phyloP scores from a whole-genome alignment of 92 coral and sea anemone genomes.

The Epizoanthus fatuus region DNA sequence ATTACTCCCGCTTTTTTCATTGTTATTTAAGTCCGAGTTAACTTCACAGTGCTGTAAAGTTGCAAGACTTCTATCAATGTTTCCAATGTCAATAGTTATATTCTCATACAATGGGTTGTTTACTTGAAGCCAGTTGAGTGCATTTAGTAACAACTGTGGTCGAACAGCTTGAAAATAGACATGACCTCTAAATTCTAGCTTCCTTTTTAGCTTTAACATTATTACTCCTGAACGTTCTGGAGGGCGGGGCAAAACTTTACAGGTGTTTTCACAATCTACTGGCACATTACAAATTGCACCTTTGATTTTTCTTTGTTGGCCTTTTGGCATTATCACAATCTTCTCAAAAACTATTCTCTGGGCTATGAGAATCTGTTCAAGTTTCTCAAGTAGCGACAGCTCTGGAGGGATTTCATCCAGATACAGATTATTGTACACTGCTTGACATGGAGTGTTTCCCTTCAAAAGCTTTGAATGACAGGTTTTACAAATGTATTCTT shows the following conservation, averaged over 20 bases:
- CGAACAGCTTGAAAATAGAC: constrained; percentile 73
- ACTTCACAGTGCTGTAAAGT: neutral
- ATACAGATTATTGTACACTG: too few relatives aligned
- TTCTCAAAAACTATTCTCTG: too few relatives aligned
- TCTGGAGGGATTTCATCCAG: too few relatives aligned
- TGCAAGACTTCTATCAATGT: neutral
- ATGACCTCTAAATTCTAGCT: constrained; percentile 46
- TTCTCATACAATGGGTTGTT: constrained; percentile 36
- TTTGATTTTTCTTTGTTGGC: constrained; percentile 48
- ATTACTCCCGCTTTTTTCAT: too few relatives aligned
- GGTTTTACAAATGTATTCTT: constrained; percentile 53
- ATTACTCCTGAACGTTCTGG: constrained; percentile 71
- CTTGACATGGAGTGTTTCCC: too few relatives aligned
- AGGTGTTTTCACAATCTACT: constrained; percentile 74
- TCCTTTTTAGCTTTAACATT: constrained; percentile 62
- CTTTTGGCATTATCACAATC: constrained; percentile 22
- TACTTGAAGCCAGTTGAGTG: constrained; percentile 1
- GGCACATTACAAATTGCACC: neutral
- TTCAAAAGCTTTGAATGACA: neutral
- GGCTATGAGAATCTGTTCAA: too few relatives aligned
- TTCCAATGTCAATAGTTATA: too few relatives aligned
- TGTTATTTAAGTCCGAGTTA: neutral
- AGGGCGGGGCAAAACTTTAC: constrained; percentile 67
- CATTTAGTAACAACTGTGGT: constrained; percentile 4
- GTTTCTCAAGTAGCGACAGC: too few relatives aligned